Base-by-base conservation (phyloP, 1,140 invertebrate genomes). In the Brachionus rotundiformis region DNA sequence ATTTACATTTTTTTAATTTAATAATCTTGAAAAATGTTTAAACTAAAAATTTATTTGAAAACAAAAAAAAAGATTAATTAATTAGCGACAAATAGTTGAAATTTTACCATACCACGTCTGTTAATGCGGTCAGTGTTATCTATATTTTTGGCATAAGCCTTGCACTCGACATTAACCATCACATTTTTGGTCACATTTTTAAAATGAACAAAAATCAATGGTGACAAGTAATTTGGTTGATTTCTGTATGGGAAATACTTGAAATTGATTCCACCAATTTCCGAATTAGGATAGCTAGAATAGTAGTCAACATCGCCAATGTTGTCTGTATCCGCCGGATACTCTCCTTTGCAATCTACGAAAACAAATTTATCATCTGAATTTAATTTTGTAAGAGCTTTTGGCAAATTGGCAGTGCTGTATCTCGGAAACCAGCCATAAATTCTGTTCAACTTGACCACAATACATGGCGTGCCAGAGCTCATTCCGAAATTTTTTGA, bases 381-480 rank as follows among this genome's bases (percentile, higher is more conserved):
- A 73, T 73, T 27, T 13, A 73, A 8, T 29, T 54, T 79, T 13
- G 47, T 13, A 1, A 79, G 13, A 23, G 44, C 4, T 10, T 3
- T 25, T 44, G 68, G 68, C 29, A 36, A 36, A 65, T 61, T 76
- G 11, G 16, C 73, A 27, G n/a, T 25, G 33, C 31, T 68, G 59
- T 68, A 19, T n/a, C 11, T 47, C 4, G 82, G 82, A 54, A 76
- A 49, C 82, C 82, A 83, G 16, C 54, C 73, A 16, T 82, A 83
- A n/a, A 87, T 85, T 83, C 84, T 86, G 76, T 87, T 87, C 16
- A 87, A 79, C 81, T 87, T 87, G 10, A 87, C 82, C 11, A 87
- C 73, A 44, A 87, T 82, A 83, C 86, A 87, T 11, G 86, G 86
- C 76, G 84, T 82, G 11, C 85, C 86, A 47, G 84, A 83, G 61